A percentile compares a stretch with the other conserved stretches of the same genome.
Conservation (phyloP, 2,797 vertebrate species). For the Lacerta agilis region DNA sequence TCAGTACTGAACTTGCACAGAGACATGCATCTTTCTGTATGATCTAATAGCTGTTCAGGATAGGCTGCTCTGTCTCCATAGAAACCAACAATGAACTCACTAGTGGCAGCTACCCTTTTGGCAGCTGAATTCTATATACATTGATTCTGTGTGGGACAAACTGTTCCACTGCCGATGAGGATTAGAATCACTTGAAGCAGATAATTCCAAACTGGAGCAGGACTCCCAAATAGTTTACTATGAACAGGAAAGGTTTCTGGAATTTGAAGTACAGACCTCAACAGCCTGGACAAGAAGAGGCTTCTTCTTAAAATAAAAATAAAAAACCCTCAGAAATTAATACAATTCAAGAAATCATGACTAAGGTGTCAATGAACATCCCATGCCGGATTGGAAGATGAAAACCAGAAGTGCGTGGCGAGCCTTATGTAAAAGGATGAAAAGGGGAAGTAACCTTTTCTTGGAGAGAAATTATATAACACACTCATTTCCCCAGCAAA, state of each 20-base stretch:
- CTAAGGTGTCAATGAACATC: background rate
- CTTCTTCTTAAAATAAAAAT: background rate
- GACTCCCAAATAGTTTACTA: constrained; percentile 44
- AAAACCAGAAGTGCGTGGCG: background rate
- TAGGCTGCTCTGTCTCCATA: constrained; percentile 87
- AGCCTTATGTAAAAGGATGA: background rate
- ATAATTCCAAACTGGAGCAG: constrained; percentile 46
- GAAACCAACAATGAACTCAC: constrained; percentile 79
- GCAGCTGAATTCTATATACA: constrained; percentile 67
- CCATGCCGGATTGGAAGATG: background rate
- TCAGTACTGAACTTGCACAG: constrained; percentile 63
- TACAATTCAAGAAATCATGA: background rate
- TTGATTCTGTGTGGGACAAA: constrained; percentile 64
- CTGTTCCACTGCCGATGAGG: constrained; percentile 56
- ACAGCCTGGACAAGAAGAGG: background rate
- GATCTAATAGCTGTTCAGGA: constrained; percentile 77
- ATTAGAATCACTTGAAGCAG: constrained; percentile 67
- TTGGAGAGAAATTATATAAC: background rate
- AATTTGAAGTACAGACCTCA: background rate
- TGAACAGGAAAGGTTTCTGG: background rate
- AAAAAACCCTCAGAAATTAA: background rate
- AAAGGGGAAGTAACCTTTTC: background rate
- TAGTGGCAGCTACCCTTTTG: constrained; percentile 70
- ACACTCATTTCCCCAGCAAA: constrained; percentile 44
- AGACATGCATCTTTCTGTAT: constrained; percentile 66